A percentile compares a stretch with the other conserved stretches of the same genome.
Conservation (phyloP, 2,113 vertebrate species). For the Pleuronectes platessa region DNA sequence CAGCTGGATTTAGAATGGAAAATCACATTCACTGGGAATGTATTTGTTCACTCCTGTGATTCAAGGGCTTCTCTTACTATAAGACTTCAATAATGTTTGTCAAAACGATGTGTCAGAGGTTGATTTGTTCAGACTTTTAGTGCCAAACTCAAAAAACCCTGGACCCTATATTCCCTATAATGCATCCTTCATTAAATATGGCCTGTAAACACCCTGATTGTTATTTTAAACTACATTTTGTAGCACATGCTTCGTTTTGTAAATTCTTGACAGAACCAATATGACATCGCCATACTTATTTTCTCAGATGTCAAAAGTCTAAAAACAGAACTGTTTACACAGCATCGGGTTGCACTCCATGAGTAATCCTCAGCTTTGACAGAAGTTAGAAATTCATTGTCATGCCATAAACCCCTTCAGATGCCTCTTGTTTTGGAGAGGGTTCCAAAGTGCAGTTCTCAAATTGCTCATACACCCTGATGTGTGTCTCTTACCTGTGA, state of each 20-base stretch:
- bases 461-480: neutral
- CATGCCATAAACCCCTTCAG: no score
- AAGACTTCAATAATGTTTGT: neutral
- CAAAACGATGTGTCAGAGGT: neutral
- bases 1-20: neutral
- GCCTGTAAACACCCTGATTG: neutral
- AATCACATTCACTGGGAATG: neutral
- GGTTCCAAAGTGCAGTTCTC: no score
- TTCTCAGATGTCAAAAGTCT: no score
- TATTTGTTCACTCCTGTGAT: no score
- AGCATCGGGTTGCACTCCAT: neutral
- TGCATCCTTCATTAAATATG: neutral
- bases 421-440: no score
- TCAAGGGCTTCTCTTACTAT: neutral
- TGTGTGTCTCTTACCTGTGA: slow-evolving; percentile 87
- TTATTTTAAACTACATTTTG: neutral
- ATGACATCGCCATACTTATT: no score
- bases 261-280: no score
- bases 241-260: no score
- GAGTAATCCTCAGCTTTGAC: neutral
- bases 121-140: neutral
- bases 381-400: no score
- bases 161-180: neutral
- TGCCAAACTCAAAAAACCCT: neutral
- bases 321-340: neutral